Percentiles rank a stretch among this genome's conserved stretches.
phyloP scores from a whole-genome alignment of 2,797 vertebrate genomes.

The Sphaeramia orbicularis region DNA sequence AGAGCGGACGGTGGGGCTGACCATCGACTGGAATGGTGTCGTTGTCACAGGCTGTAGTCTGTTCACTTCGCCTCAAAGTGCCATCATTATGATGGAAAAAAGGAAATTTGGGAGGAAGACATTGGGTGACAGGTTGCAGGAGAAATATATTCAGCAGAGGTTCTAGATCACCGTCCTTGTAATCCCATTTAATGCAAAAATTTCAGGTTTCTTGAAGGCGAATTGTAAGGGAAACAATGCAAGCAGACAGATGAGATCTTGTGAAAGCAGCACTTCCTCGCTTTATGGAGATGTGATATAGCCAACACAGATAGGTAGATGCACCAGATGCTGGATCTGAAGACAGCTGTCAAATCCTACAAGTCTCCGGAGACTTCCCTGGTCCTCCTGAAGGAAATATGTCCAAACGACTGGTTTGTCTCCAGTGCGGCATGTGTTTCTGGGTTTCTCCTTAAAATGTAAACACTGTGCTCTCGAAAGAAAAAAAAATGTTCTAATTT shows the following conservation, averaged over 20 bases:
- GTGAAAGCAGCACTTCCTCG: conserved; percentile 6
- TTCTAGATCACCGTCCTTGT: conserved; percentile 17
- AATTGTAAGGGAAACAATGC: not conserved
- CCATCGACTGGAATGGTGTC: conserved; percentile 55
- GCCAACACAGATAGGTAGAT: conserved; percentile 12
- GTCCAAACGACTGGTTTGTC: conserved; percentile 28
- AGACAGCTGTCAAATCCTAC: conserved; percentile 51
- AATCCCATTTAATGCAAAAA: conserved; percentile 62
- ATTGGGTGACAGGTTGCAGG: conserved; percentile 17
- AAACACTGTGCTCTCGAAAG: conserved; percentile 29
- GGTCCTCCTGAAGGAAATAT: conserved; percentile 29
- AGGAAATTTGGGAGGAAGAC: conserved; percentile 14
- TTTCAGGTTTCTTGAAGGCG: conserved; percentile 7
- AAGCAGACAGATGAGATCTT: conserved; percentile 1
- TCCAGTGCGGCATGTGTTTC: conserved; percentile 39
- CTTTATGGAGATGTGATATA: conserved; percentile 13
- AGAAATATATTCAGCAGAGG: conserved; percentile 11
- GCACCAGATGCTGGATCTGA: conserved; percentile 29
- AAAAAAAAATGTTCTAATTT: not conserved
- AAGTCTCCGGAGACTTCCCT: conserved; percentile 29
- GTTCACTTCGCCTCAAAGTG: conserved; percentile 58
- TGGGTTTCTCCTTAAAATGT: conserved; percentile 7
- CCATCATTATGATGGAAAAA: conserved; percentile 49
- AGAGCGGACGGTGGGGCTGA: conserved; percentile 50
- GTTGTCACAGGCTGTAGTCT: conserved; percentile 42